Evolutionary conservation across 2,113 vertebrate species (phyloP), one percentile per base, ranked within the genome.

Genomic region (Indicator maculatus): DNA sequence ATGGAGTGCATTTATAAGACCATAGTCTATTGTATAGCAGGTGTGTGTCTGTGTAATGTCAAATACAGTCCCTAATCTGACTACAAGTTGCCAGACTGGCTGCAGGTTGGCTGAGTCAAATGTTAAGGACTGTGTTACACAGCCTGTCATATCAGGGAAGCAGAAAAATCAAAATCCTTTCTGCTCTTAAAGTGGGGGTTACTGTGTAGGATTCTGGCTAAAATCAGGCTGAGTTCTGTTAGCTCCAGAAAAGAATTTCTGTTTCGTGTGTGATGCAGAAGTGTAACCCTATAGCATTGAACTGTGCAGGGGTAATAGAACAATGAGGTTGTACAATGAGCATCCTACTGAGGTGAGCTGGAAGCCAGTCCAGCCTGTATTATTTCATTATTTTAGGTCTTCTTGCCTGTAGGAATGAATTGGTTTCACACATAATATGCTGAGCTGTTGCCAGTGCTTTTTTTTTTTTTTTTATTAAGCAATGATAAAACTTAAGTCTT

Each of bases 361-460:
- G 64, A 83, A 88, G 63, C 30, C 66, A 71, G 39, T 45, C 63
- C 84, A 73, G 26, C 52, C 64, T 82, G 13, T 47, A 6, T 72
- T 83, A 27, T 53, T 88, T 81, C 74, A 38, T 74, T 61, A 14
- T 50, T 14, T 74, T 90, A 63, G 30, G 19, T 77, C 39, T 89
- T 82, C 82, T 82, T 70, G 50, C 16, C 3, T 94, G 96, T 86
- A 80, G 83, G 85, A 82, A 77, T 80, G 44, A 94, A 59, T 76
- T 87, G n/a, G 9, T 93, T 94, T 66, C 70, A 85, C 50, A 20
- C 13, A 7, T 16, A 12, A 45, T n/a, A 27, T 83, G 36, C 86
- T 92, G 84, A 96, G 82, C 84, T 85, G 36, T 75, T 92, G 76
- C 83, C 31, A 63, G 38, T 90, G 33, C 16, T n/a, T 2, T 56